phyloP scores from a whole-genome alignment of 30 jellyfish, hydroid and myxozoan genomes.

The Sanderia malayensis region DNA sequence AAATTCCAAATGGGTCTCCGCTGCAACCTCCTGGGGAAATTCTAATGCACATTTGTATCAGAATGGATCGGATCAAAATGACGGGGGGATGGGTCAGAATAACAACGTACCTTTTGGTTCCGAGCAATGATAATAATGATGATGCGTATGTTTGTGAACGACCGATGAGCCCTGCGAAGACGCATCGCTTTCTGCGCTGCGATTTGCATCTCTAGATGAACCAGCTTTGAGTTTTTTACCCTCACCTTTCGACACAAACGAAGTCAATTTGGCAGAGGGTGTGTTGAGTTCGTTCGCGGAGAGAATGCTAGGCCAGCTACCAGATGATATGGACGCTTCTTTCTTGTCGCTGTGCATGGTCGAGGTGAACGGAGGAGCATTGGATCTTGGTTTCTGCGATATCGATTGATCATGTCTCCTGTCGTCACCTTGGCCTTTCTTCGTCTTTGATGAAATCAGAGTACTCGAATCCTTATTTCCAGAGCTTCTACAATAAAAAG shows the following conservation, averaged over 20 bases:
- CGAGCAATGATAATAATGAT: constrained; percentile 68
- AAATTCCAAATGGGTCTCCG: no score
- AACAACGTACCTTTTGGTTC: constrained; percentile 17
- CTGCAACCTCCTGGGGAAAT: no score
- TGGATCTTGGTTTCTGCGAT: background rate
- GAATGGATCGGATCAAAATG: no score
- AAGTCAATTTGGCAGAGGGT: constrained; percentile 11
- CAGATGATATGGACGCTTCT: constrained; percentile 24
- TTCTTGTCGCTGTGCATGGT: constrained; percentile 15
- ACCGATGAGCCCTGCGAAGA: constrained; percentile 22
- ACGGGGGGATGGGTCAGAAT: no score
- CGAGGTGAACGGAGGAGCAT: constrained; percentile 23
- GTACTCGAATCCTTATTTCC: background rate
- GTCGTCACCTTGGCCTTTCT: background rate
- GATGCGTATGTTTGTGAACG: constrained; percentile 76
- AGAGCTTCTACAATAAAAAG: background rate
- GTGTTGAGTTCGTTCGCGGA: constrained; percentile 27
- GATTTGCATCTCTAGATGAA: constrained; percentile 49
- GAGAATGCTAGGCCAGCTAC: constrained; percentile 49
- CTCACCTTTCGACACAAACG: constrained; percentile 46
- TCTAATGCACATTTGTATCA: no score
- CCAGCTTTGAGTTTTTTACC: constrained; percentile 67
- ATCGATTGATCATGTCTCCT: background rate
- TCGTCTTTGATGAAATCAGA: constrained; percentile 16
- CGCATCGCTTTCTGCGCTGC: no score